Evolutionary conservation across 2,113 vertebrate species (phyloP).

Genomic region (Erpornis zantholeuca): DNA sequence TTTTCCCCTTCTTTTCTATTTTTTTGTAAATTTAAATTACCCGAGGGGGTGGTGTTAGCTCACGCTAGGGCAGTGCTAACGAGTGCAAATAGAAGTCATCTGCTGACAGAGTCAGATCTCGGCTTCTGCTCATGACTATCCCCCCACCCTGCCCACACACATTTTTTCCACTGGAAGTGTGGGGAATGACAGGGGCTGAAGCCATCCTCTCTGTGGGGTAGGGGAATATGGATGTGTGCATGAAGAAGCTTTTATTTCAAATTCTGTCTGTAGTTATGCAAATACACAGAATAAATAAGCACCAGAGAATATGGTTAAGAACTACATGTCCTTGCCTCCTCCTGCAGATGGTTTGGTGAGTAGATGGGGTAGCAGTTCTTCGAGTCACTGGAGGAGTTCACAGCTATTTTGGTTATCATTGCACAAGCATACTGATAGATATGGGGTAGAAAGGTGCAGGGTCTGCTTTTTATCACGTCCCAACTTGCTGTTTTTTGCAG

Average conservation of each 20-base stretch:
- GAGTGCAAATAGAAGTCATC: conserved; percentile 79
- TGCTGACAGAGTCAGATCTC: conserved; percentile 66
- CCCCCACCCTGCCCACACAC: neutral
- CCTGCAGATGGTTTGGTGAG: neutral
- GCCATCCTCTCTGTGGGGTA: neutral
- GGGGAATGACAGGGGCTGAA: neutral
- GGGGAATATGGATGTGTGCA: neutral
- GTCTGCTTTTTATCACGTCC: neutral
- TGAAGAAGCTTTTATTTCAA: neutral
- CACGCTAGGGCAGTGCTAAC: conserved; percentile 76
- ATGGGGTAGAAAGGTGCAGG: neutral
- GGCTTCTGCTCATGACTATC: conserved; percentile 40
- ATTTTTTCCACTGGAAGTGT: neutral
- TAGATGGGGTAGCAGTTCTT: neutral
- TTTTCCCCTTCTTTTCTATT: neutral
- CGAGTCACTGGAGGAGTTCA: neutral
- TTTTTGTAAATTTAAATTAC: conserved; percentile 79
- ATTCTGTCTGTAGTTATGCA: neutral
- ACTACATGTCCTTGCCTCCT: neutral
- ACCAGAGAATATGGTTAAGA: neutral
- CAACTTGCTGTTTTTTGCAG: rapidly evolving
- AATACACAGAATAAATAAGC: neutral
- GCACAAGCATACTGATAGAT: neutral
- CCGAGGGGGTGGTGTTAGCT: conserved; percentile 77
- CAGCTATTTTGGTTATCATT: neutral